Evolutionary conservation across 2,888 invertebrate genomes (phyloP).

Genomic region (Oasisia sp.): DNA sequence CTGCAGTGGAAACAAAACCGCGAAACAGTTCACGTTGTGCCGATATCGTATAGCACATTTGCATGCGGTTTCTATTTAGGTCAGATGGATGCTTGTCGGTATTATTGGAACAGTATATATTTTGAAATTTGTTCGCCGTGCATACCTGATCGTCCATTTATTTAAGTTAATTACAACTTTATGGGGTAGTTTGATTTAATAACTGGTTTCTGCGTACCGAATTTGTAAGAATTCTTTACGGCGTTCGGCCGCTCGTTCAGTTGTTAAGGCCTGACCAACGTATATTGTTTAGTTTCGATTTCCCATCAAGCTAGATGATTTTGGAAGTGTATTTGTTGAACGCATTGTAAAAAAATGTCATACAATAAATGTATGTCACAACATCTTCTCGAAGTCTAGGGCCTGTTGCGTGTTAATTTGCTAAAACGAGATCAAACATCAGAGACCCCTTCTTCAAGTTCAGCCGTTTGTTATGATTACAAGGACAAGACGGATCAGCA

Average conservation of each 20-base stretch:
- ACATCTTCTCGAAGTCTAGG: background rate
- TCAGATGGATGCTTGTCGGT: background rate
- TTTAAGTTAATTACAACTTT: background rate
- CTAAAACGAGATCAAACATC: background rate
- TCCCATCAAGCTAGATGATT: background rate
- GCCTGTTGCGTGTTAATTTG: background rate
- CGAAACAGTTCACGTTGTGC: background rate
- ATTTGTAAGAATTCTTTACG: background rate
- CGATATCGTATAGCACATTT: background rate
- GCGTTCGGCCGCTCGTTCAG: background rate
- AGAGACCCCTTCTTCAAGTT: background rate
- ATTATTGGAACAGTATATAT: background rate
- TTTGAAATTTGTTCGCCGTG: slow-evolving; percentile 1
- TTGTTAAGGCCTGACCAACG: slow-evolving; percentile 17
- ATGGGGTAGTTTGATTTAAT: background rate
- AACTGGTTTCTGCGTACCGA: background rate
- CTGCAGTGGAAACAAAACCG: background rate
- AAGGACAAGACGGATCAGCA: background rate
- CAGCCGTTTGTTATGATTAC: background rate
- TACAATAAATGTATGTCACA: background rate
- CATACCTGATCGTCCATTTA: background rate
- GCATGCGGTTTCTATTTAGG: background rate
- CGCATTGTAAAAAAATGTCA: background rate
- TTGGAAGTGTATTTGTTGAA: background rate
- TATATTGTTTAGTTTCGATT: background rate